Percentiles rank a stretch among this genome's conserved stretches.
Evolutionary conservation across 2,113 vertebrate species (phyloP).

Genomic region (Periophthalmus modestus): DNA sequence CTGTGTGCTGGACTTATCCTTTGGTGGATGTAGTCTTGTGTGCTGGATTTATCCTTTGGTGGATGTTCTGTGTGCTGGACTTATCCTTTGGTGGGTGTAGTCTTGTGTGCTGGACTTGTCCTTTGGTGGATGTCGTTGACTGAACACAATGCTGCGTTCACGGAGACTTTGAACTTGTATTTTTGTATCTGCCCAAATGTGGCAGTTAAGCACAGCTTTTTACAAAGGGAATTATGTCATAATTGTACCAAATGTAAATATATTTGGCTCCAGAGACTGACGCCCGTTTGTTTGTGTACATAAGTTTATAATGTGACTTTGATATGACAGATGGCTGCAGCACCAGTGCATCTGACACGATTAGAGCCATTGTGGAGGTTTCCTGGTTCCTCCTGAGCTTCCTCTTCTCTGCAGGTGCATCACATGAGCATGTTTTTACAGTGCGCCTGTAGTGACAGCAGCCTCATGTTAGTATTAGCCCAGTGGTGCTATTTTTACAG

Average conservation of each 20-base stretch:
- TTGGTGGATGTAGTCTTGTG: too few species aligned
- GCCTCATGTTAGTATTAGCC: conserved; percentile 48
- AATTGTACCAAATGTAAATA: conserved; percentile 56
- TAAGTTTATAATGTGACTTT: conserved; percentile 37
- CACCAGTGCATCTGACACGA: background rate
- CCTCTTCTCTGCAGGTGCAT: background rate
- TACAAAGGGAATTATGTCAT: conserved; percentile 59
- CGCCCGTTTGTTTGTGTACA: conserved; percentile 27
- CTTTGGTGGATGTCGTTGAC: background rate
- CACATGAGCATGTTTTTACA: background rate
- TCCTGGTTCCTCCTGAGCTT: background rate
- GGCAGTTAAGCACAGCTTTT: conserved; percentile 47
- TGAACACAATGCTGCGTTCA: conserved; percentile 40
- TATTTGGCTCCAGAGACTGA: conserved; percentile 23
- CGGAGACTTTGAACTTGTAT: conserved; percentile 28
- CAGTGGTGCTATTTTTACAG: conserved; percentile 58
- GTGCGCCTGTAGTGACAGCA: background rate
- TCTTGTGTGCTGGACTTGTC: background rate
- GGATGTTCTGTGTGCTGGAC: too few species aligned
- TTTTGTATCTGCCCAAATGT: conserved; percentile 54
- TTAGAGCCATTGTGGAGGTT: background rate
- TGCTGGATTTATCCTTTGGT: too few species aligned
- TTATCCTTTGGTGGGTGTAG: too few species aligned
- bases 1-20: too few species aligned
- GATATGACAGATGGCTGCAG: conserved; percentile 32